Base-by-base conservation (phyloP, 2,113 vertebrate species). In the Brienomyrus brachyistius region DNA sequence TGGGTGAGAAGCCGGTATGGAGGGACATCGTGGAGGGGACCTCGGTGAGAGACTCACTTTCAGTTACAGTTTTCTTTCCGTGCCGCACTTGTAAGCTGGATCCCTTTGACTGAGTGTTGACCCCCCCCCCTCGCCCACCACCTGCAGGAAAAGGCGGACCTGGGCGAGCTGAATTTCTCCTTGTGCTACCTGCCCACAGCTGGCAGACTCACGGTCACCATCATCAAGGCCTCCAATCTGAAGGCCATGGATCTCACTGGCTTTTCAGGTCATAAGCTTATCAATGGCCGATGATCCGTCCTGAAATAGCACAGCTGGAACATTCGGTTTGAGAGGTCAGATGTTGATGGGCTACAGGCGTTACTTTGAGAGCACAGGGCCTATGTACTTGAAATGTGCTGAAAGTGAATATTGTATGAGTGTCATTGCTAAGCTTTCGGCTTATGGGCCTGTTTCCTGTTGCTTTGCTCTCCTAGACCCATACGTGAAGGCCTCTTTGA, bases 181-280 rank as follows among this genome's bases (percentile, higher is more conserved):
- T 95, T 98, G 94, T 98, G 98, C 95, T 98, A 98, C 96, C 96
- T 98, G 92, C 98, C 98, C 90, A 98, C 97, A 1, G 98, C 98
- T 1, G 98, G 98, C 82, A 95, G 98, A 66, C 97, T 98, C 92
- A 98, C 98, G 0, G 97, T 94, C 88, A 98, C 98, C 89, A 92
- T 98, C 93, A 98, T 98, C 92, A 98, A 98, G 95, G 98, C 97
- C 94, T 97, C 97, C 91, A 98, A 98, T 95, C 96, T 98, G 92
- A 98, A 98, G 96, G 98, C 98, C 90, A 98, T 98, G 98, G 98
- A 98, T 94, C 95, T 98, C 91, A 98, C 97, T 0, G 97, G 97
- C 91, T 98, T 97, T 95, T 98, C 97, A 91, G 98, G 98, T 96
- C 92, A 90, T 82, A 13, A 4, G 4, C 43, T 45, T 5, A 70